Evolutionary conservation across 1,140 invertebrate genomes (phyloP), one percentile per base, ranked within the genome.

Genomic region (Dreissena polymorpha): DNA sequence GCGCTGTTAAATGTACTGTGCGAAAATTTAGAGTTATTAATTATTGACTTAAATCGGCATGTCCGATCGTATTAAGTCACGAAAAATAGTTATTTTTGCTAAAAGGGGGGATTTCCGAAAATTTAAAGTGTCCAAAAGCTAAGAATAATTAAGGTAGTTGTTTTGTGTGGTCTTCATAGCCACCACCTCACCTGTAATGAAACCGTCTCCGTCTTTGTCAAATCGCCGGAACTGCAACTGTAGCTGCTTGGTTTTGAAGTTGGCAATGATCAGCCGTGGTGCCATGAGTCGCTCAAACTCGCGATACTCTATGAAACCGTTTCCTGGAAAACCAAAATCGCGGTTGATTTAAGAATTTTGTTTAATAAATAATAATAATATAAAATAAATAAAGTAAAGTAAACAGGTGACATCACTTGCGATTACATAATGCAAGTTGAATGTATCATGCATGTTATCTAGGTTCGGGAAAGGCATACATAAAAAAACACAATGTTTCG

Each of bases 141-240:
- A n/a, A n/a, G n/a, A n/a, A n/a, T n/a, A n/a, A n/a, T n/a, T n/a
- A n/a, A n/a, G n/a, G n/a, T n/a, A n/a, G n/a, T n/a, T n/a, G n/a
- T n/a, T n/a, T n/a, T n/a, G n/a, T n/a, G n/a, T n/a, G n/a, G n/a
- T n/a, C n/a, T n/a, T n/a, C n/a, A n/a, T n/a, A n/a, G n/a, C n/a
- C n/a, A n/a, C 14, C 64, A 23, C 23, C 27, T 29, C 65, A 79
- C 76, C 70, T 50, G 78, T 81, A 23, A 81, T 81, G 23, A 63
- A 65, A 0, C 78, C 78, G 67, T 81, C 78, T 51, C 78, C 78
- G 16, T 81, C 78, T 18, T 65, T 64, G 50, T 81, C 78, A 51
- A 81, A 81, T 23, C 25, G 13, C 25, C 13, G 10, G 29, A 73
- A 81, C 29, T n/a, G 25, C 18, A 65, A 18, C 39, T 51, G 55